Evolutionary conservation across 2,888 invertebrate genomes (phyloP), one percentile per base, ranked within the genome.

Genomic region (Diarsia rubi): DNA sequence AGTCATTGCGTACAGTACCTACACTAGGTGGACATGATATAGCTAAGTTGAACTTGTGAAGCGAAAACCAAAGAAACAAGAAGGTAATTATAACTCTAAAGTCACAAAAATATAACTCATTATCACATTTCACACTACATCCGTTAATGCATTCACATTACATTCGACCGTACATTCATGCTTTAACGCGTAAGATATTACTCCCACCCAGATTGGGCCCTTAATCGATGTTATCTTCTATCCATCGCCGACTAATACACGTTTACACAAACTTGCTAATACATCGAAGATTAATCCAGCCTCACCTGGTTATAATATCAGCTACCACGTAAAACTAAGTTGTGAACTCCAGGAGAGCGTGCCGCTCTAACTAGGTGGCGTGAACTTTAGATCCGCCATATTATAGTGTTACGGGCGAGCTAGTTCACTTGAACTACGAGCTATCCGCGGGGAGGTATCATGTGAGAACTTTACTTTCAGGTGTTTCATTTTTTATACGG

Each of bases 371-470:
- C 81, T 57, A 54, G 54, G 44, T 19, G 54, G 57, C 54, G 49
- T 4, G 73, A 81, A 82, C 78, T 81, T 81, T 66, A 73, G 67
- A 81, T 62, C 82, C 66, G 49, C 68, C 78, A 45, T 73, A 69
- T 73, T 78, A 81, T 59, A 82, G 78, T 47, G 49, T 59, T 62
- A 65, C 54, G 44, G 68, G 49, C 3, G 59, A 66, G 37, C 14
- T 59, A 45, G 47, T 45, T 44, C 42, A 42, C 31, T 37, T 31
- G 6, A 66, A 31, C 72, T 57, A 14, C 62, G 47, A 66, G 49
- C 12, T 31, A 14, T 52, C 59, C 52, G 31, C 27, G 6, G 27
- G 64, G 71, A 66, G 45, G 69, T 11, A 49, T 31, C 60, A 37
- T 44, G 60, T 31, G 45, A 6, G 8, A 69, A 78, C 16, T 81